These are phyloP conservation scores for Cinara cedri DNA, from an alignment of 2,888 invertebrate species.

Conservation along the genomic window DNA sequence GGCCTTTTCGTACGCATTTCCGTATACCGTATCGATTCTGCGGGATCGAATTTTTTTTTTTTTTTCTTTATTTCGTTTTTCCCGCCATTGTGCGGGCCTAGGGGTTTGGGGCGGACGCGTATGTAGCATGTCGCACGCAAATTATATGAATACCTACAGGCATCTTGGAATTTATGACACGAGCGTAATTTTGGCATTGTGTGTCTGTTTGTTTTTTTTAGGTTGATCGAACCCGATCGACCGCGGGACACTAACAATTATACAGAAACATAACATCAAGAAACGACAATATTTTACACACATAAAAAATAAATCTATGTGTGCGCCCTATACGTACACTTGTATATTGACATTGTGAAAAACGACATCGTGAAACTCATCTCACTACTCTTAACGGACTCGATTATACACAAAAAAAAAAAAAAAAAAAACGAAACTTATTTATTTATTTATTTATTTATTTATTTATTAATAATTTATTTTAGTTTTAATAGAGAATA, in stretches of 20 bases:
- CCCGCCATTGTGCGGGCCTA: background rate
- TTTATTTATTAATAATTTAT: conserved; percentile 55
- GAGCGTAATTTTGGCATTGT: conserved; percentile 57
- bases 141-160: background rate
- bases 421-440: conserved; percentile 42
- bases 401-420: conserved; percentile 46
- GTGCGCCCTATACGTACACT: conserved; percentile 5
- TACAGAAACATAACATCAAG: conserved; percentile 57
- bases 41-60: conserved; percentile 24
- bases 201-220: conserved; percentile 56
- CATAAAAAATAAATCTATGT: conserved; percentile 1
- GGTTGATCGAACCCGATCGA: conserved; percentile 57
- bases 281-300: conserved; percentile 27
- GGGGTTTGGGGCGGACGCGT: background rate
- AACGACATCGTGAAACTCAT: conserved; percentile 52
- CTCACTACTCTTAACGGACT: conserved; percentile 48
- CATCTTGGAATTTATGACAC: conserved; percentile 40
- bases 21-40: no score
- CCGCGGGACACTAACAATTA: conserved; percentile 50
- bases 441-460: conserved; percentile 55
- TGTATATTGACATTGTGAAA: conserved; percentile 52
- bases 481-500: conserved; percentile 33
- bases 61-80: background rate
- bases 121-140: conserved; percentile 38
- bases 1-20: no score